Conservation (phyloP, 92 coral and sea anemone species). For the Anthopleura xanthogrammica region DNA sequence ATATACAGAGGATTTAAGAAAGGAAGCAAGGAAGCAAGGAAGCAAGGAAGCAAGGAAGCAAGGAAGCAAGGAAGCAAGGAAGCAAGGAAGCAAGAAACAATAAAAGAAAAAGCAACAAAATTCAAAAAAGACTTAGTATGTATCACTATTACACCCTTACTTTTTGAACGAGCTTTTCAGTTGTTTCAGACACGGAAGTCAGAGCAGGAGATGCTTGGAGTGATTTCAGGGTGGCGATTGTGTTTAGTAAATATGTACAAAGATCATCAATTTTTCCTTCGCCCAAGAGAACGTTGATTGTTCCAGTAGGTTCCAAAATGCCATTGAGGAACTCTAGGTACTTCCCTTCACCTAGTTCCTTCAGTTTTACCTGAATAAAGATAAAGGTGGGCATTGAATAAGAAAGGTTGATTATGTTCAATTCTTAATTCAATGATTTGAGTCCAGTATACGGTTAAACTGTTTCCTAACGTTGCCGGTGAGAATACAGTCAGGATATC, state of each 20-base stretch:
- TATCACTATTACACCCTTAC: not conserved
- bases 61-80: no score
- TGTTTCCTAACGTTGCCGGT: no score
- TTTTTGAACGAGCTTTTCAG: not conserved
- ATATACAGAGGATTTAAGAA: no score
- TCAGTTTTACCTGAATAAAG: slow-evolving; percentile 13
- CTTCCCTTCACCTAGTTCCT: slow-evolving; percentile 7
- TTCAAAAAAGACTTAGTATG: no score
- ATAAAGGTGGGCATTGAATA: not conserved
- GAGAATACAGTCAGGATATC: no score
- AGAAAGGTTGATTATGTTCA: not conserved
- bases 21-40: no score
- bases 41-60: not conserved
- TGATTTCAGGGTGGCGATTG: not conserved
- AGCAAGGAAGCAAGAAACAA: no score
- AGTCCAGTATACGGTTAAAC: no score
- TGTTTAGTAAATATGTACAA: not conserved
- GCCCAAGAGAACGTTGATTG: slow-evolving; percentile 2
- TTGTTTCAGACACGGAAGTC: not conserved
- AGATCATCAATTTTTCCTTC: slow-evolving; percentile 22
- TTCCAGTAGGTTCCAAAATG: not conserved
- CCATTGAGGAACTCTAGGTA: slow-evolving; percentile 11
- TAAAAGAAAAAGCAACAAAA: not conserved
- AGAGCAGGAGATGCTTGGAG: not conserved
- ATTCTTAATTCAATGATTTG: no score